A percentile compares a stretch with the other conserved stretches of the same genome.
These are phyloP conservation scores for Nannoperca obscura DNA, from an alignment of 2,797 vertebrate genomes.

Conservation along the genomic window DNA sequence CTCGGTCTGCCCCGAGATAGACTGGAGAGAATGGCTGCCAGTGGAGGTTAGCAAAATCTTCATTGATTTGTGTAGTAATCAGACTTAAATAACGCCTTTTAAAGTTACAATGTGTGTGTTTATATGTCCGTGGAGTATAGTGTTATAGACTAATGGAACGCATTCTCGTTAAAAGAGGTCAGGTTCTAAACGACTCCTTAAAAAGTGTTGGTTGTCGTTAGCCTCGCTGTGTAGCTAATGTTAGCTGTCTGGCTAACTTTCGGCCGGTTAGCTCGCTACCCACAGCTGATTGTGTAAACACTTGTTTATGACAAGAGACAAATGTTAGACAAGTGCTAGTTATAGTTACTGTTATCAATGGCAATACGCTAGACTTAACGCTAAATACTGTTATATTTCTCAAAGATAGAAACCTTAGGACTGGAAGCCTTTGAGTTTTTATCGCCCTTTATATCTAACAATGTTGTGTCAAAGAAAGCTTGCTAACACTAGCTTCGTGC, in stretches of 20 bases:
- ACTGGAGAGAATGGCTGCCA: conserved; percentile 91
- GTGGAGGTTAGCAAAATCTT: conserved; percentile 87
- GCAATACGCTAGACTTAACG: fast-evolving
- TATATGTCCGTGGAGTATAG: neutral
- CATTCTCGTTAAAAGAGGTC: conserved; percentile 35
- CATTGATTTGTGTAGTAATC: conserved; percentile 72
- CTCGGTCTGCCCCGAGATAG: conserved; percentile 83
- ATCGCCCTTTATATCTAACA: conserved; percentile 48
- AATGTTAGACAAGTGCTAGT: conserved; percentile 34
- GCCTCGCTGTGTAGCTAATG: conserved; percentile 64
- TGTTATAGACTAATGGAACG: neutral
- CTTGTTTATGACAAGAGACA: conserved; percentile 70
- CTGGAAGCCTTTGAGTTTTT: conserved; percentile 23
- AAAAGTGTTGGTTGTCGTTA: conserved; percentile 73
- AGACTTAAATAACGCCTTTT: conserved; percentile 45
- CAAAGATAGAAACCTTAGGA: neutral
- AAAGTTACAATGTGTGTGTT: conserved; percentile 52
- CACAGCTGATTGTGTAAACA: conserved; percentile 83
- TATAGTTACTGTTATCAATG: neutral
- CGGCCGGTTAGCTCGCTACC: conserved; percentile 76
- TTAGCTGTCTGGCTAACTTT: conserved; percentile 78
- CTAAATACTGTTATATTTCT: neutral
- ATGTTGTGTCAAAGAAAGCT: conserved; percentile 67
- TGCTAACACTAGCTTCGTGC: conserved; percentile 72
- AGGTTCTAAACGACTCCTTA: conserved; percentile 61